Conservation (phyloP, 2,888 invertebrate genomes). For the Galeopsomyia nigrocyanea region DNA sequence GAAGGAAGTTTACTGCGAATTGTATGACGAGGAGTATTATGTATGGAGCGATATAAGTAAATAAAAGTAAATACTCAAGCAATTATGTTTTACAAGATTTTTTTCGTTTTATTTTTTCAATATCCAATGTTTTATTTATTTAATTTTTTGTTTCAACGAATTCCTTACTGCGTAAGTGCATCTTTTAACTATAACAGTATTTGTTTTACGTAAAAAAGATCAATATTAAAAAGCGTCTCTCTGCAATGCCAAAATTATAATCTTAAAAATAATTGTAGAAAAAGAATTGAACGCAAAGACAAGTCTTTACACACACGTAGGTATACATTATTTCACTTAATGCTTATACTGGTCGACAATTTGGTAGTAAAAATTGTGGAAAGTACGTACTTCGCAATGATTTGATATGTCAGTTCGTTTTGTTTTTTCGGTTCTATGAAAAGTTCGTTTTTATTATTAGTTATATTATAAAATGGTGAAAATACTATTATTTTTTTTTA, state of each 20-base stretch:
- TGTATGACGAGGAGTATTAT: neutral
- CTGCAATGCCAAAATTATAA: conserved; percentile 18
- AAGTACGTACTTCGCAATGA: conserved; percentile 33
- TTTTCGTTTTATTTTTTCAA: conserved; percentile 35
- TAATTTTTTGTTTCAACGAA: conserved; percentile 35
- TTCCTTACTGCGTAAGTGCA: conserved; percentile 24
- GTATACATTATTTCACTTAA: conserved; percentile 5
- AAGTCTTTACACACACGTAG: conserved; percentile 29
- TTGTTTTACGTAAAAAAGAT: conserved; percentile 15
- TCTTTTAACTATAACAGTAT: conserved; percentile 23
- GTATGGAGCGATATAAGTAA: neutral
- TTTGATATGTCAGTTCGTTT: conserved; percentile 41
- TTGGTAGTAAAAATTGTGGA: conserved; percentile 38
- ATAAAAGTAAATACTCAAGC: neutral
- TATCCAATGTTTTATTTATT: conserved; percentile 25
- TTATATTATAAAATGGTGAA: conserved; percentile 44
- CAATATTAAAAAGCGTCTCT: conserved; percentile 33
- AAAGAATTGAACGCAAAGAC: conserved; percentile 18
- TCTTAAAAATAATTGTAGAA: neutral
- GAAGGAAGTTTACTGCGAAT: neutral
- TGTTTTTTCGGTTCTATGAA: conserved; percentile 30
- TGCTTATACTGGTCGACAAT: conserved; percentile 17
- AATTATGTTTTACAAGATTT: conserved; percentile 19
- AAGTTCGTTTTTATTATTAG: conserved; percentile 25
- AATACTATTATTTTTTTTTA: conserved; percentile 36